Evolutionary conservation across 2,888 invertebrate genomes (phyloP).

Genomic region (Chydorus sphaericus): DNA sequence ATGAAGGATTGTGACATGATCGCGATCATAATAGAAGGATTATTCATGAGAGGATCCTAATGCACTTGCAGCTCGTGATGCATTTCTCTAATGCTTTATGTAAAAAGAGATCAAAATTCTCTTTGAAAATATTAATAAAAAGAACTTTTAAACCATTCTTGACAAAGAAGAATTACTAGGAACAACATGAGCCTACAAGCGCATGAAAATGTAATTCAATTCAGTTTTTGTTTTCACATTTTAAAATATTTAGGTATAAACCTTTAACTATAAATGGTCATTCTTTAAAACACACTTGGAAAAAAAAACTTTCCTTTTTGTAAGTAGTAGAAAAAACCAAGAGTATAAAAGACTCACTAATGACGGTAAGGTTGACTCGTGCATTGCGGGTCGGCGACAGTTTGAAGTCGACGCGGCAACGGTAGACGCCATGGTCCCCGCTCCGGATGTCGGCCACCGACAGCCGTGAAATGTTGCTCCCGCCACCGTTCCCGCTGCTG

Average conservation of each 20-base stretch:
- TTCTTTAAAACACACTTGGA: not conserved
- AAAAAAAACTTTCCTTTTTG: not conserved
- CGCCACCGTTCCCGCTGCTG: constrained; percentile 29
- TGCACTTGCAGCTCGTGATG: no score
- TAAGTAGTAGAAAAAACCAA: not conserved
- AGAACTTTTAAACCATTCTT: no score
- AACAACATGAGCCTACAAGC: no score
- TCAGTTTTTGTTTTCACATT: no score
- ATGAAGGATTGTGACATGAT: no score
- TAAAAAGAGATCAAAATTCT: no score
- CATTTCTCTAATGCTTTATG: no score
- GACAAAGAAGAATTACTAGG: no score
- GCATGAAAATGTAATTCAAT: no score
- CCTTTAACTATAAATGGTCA: not conserved
- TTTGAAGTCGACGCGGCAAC: constrained; percentile 82
- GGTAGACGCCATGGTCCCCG: constrained; percentile 67
- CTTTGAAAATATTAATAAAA: no score
- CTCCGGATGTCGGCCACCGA: constrained; percentile 65
- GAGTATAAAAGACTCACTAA: constrained; percentile 65
- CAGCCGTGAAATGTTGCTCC: constrained; percentile 64
- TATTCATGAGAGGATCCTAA: no score
- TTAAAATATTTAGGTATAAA: not conserved
- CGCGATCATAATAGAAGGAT: no score
- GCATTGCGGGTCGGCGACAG: constrained; percentile 80
- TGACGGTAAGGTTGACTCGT: constrained; percentile 73